Base-by-base conservation (phyloP, 2,888 invertebrate genomes). In the Drosophila siamana region DNA sequence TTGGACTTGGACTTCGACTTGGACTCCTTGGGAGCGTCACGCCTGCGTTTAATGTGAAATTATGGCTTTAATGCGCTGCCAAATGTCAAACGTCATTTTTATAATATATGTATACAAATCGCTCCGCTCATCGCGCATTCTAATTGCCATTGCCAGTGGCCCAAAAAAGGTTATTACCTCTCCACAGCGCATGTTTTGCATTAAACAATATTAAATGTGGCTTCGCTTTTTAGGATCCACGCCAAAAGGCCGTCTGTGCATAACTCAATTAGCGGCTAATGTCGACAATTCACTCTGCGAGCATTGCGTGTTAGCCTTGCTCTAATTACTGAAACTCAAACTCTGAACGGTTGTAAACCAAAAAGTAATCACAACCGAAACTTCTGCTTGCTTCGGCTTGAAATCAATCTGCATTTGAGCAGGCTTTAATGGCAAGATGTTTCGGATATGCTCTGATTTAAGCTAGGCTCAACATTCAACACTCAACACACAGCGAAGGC, bases 11-110 rank as follows among this genome's bases (percentile, higher is more conserved):
- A n/a, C 13, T 16, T 13, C 41, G 3, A 11, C n/a, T 11, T 28
- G 51, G 16, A 38, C 26, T 47, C 28, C 55, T 43, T 43, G 78
- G 63, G 52, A 74, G 54, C 65, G 85, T 86, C 85, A 88, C 88
- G 88, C 86, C 86, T 79, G 86, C 59, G 64, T 62, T 86, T 86
- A 86, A 86, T 86, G 86, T 74, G 77, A 80, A 85, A 88, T 83
- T 86, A 85, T 85, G 77, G 64, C 79, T 86, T 78, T 86, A 86
- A 86, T 86, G 86, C 55, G 46, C 54, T 69, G 65, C 66, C 62
- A 60, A 64, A 66, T 60, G 70, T 73, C 75, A 86, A 57, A 33
- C 33, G 33, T 9, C 30, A 26, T 68, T 52, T 59, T 65, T 69
- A 54, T 63, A 69, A 65, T 52, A 74, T 57, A 56, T 64, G 61